phyloP scores from a whole-genome alignment of 2,797 vertebrate species.

The Gobionotothen gibberifrons region DNA sequence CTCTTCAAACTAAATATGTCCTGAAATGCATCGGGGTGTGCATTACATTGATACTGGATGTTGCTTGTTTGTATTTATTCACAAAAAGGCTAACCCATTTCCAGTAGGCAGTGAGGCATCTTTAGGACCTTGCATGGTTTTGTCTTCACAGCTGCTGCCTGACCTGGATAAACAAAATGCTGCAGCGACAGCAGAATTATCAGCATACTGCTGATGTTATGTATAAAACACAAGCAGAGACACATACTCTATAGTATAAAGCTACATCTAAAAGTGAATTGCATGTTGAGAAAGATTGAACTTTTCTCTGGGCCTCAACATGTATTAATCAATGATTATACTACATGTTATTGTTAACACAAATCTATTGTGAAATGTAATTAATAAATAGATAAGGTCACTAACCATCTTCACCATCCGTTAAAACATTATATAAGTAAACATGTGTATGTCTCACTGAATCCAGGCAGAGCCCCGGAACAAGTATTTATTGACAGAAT shows the following conservation, averaged over 20 bases:
- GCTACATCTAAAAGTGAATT: not conserved
- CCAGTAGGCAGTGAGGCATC: conserved; percentile 18
- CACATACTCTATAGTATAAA: not conserved
- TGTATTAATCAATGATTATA: not conserved
- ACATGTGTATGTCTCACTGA: not conserved
- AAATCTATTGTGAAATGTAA: not conserved
- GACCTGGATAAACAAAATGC: conserved; percentile 68
- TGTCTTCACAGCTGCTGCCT: conserved; percentile 56
- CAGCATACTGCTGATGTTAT: conserved; percentile 8
- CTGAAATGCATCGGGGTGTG: not conserved
- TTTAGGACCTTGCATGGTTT: conserved; percentile 35
- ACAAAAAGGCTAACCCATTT: conserved; percentile 18
- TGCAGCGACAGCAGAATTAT: conserved; percentile 35
- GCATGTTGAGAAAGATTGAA: not conserved
- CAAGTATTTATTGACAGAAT: not conserved
- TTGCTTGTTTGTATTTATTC: not conserved
- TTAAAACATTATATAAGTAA: not conserved
- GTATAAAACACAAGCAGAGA: not conserved
- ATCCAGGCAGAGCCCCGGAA: not conserved
- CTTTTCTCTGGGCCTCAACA: not conserved
- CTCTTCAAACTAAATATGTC: not conserved
- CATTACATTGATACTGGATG: not conserved
- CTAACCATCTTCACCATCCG: not conserved
- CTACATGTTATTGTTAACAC: not conserved
- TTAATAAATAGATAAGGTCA: not conserved